phyloP scores from a whole-genome alignment of 1,140 invertebrate species.

The Scaptomyza montana region DNA sequence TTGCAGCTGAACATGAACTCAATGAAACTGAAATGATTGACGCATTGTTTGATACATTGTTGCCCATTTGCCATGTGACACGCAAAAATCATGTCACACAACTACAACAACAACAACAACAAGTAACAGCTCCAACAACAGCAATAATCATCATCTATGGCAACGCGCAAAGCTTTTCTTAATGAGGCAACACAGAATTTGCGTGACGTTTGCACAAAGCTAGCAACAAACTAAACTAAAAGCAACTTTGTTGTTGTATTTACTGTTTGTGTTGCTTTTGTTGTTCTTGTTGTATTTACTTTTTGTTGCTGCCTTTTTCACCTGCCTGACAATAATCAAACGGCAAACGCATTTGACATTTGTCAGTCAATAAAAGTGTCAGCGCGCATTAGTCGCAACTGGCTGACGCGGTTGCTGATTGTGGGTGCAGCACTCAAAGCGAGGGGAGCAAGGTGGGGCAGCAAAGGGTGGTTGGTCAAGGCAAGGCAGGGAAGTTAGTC shows the following conservation, averaged over 20 bases:
- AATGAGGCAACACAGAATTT: constrained; percentile 79
- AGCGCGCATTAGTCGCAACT: constrained; percentile 44
- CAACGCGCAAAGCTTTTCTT: constrained; percentile 53
- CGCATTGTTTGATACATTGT: constrained; percentile 74
- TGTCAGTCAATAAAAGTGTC: constrained; percentile 73
- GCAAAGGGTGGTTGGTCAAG: no score
- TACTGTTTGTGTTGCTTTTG: constrained; percentile 20
- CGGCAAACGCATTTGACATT: constrained; percentile 55
- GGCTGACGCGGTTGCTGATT: neutral
- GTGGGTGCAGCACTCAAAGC: neutral
- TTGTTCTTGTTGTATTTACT: constrained; percentile 37
- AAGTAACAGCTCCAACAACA: constrained; percentile 30
- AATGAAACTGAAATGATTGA: constrained; percentile 57
- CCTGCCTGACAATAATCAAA: constrained; percentile 53
- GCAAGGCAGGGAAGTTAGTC: no score
- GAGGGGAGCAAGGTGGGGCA: neutral
- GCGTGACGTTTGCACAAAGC: constrained; percentile 54
- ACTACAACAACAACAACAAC: constrained; percentile 24
- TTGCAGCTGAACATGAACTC: constrained; percentile 21
- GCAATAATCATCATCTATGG: constrained; percentile 59
- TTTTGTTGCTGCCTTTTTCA: constrained; percentile 8
- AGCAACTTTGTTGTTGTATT: constrained; percentile 36
- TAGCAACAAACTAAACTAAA: constrained; percentile 28
- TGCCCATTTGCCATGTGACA: constrained; percentile 66
- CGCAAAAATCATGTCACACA: constrained; percentile 72